Evolutionary conservation across 2,113 vertebrate genomes (phyloP).

Genomic region (Phaetusa simplex): DNA sequence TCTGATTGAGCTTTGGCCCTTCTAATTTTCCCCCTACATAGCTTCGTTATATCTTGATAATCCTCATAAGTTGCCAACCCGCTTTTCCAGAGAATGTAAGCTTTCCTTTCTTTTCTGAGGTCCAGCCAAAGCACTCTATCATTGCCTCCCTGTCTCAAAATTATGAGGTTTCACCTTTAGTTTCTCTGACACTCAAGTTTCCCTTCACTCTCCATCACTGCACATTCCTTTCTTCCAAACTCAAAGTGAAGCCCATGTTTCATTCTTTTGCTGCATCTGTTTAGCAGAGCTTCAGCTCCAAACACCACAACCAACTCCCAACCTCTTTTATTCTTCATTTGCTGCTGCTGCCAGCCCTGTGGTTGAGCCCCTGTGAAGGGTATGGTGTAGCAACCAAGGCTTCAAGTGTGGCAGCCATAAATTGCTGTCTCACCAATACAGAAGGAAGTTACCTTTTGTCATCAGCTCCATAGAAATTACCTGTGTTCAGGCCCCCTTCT

Average conservation of each 20-base stretch:
- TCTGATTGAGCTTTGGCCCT: no score
- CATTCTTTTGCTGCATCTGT: background rate
- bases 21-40: no score
- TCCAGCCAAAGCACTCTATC: no score
- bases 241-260: background rate
- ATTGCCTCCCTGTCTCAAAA: background rate
- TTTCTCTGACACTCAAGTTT: background rate
- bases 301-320: background rate
- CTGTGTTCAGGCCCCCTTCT: background rate
- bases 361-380: background rate
- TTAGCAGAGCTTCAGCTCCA: background rate
- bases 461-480: background rate
- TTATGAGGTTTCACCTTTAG: background rate
- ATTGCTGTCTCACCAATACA: background rate
- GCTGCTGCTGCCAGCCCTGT: background rate
- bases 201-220: background rate
- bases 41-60: no score
- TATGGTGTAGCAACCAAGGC: background rate
- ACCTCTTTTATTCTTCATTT: background rate
- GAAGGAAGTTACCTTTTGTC: background rate
- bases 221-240: background rate
- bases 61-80: no score
- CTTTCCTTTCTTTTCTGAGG: no score
- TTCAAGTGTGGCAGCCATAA: background rate
- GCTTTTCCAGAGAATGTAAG: no score